These are phyloP conservation scores for Sinelater perroti DNA, from an alignment of 2,888 invertebrate species.

Conservation along the genomic window DNA sequence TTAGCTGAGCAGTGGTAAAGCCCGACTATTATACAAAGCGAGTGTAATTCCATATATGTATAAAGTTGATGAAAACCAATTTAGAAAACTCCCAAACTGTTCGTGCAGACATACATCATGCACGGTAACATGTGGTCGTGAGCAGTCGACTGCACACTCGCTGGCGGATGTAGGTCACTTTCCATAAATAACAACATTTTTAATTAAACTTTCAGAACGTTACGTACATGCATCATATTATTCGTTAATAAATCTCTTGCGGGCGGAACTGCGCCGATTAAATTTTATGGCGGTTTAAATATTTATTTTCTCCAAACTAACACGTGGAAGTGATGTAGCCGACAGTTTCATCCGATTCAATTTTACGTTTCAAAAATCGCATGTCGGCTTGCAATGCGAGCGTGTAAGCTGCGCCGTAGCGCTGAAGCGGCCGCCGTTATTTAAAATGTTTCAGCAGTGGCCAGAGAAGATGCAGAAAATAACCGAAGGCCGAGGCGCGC, in stretches of 20 bases:
- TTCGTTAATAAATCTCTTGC: conserved; percentile 33
- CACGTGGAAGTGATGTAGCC: background rate
- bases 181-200: conserved; percentile 41
- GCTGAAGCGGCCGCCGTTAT: no score
- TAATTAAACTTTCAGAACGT: conserved; percentile 39
- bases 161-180: conserved; percentile 37
- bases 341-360: background rate
- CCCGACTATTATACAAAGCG: conserved; percentile 16
- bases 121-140: conserved; percentile 35
- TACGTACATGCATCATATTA: conserved; percentile 30
- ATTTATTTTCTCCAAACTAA: background rate
- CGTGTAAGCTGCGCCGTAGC: no score
- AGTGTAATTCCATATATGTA: conserved; percentile 18
- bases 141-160: conserved; percentile 32
- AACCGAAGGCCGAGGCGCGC: no score
- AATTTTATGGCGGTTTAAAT: conserved; percentile 9
- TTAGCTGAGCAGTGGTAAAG: no score
- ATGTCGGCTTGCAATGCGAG: no score
- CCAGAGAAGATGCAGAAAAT: no score
- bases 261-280: conserved; percentile 17
- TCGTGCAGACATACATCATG: conserved; percentile 34
- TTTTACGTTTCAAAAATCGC: background rate
- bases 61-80: conserved; percentile 32
- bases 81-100: conserved; percentile 28
- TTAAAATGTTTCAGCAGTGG: no score